Base-by-base conservation (phyloP, 2,888 invertebrate genomes). In the Hartigia nigra region DNA sequence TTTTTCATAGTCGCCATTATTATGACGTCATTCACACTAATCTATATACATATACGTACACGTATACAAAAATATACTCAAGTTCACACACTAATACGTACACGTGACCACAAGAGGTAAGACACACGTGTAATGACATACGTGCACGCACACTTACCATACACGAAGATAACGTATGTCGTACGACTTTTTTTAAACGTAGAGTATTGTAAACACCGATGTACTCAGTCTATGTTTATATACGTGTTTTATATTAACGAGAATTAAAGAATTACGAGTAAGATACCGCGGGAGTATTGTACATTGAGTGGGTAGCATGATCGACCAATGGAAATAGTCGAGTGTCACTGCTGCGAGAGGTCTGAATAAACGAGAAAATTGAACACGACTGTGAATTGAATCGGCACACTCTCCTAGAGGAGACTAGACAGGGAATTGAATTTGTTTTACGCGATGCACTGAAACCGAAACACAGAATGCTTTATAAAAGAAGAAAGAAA, bases 151-250 rank as follows among this genome's bases (percentile, higher is more conserved):
- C 31, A 72, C 34, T 72, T 34, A 32, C 31, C 31, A 14, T 4
- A 32, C 31, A 72, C 72, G 72, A 55, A 82, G 76, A 79, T 80
- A 77, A 79, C 82, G 84, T 86, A 81, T 84, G 82, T 80, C 82
- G 84, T 86, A 82, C 81, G 84, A 86, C 81, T 83, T 86, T 87
- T 87, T 89, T 88, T 85, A 86, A 87, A 82, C 76, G 77, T 82
- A 85, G 82, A 81, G 81, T 77, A 89, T 86, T 90, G 88, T 90
- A 89, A 89, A 90, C 89, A 89, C 88, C 88, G 88, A 89, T 90
- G 88, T 90, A 90, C 88, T 90, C 90, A 89, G 86, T 90, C 90
- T 91, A 90, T 91, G 90, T 91, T 91, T 91, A 91, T 91, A 91
- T 91, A 90, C 90, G 89, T 91, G 91, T 90, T 91, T 91, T 91